Conservation (phyloP, 2,888 invertebrate species). For the Emmelina monodactyla region DNA sequence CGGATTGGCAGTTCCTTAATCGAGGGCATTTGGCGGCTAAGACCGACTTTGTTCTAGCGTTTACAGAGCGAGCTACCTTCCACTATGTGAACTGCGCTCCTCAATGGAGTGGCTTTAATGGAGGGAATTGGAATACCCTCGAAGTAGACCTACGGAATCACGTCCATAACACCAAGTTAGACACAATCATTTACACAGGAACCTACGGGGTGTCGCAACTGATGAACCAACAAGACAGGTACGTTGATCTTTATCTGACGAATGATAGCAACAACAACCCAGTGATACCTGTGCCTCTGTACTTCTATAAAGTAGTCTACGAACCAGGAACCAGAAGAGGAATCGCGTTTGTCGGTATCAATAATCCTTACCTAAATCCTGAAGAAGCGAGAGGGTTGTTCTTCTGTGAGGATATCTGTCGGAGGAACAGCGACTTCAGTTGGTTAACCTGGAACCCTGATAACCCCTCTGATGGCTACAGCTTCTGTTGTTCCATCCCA, state of each 20-base stretch:
- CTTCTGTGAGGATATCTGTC: conserved; percentile 58
- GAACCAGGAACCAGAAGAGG: conserved; percentile 53
- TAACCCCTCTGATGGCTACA: conserved; percentile 54
- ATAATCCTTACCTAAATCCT: conserved; percentile 63
- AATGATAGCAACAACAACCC: conserved; percentile 41
- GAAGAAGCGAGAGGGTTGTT: conserved; percentile 30
- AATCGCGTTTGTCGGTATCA: conserved; percentile 68
- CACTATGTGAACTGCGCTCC: conserved; percentile 73
- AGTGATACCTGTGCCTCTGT: conserved; percentile 49
- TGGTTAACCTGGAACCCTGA: conserved; percentile 69
- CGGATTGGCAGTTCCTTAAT: conserved; percentile 43
- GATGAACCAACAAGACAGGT: conserved; percentile 34
- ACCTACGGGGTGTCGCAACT: conserved; percentile 65
- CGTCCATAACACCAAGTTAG: conserved; percentile 30
- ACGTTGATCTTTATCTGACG: conserved; percentile 41
- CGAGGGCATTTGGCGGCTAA: conserved; percentile 72
- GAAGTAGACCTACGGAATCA: conserved; percentile 52
- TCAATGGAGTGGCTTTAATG: conserved; percentile 72
- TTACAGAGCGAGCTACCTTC: conserved; percentile 69
- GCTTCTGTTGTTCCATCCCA: conserved; percentile 67
- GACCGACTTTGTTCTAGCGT: conserved; percentile 69
- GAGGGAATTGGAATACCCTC: conserved; percentile 66
- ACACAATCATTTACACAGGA: conserved; percentile 67
- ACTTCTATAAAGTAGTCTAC: conserved; percentile 63
- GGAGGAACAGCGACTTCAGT: conserved; percentile 48